Evolutionary conservation across 2,113 vertebrate genomes (phyloP).

Genomic region (Scortum barcoo): DNA sequence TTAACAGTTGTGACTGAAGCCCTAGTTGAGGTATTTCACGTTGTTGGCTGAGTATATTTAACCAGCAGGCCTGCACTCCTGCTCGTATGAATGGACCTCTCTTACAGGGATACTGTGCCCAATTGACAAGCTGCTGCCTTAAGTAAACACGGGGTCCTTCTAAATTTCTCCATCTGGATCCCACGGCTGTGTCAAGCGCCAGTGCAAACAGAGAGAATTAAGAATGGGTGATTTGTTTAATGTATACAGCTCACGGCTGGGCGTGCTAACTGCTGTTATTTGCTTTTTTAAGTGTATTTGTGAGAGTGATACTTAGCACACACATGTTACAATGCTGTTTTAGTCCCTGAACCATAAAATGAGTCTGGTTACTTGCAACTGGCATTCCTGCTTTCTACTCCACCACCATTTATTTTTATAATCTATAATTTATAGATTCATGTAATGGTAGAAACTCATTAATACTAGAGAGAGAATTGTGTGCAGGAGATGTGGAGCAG

Average conservation of each 20-base stretch:
- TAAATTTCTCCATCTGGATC: constrained; percentile 90
- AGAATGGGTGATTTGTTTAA: constrained; percentile 80
- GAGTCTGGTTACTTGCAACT: background rate
- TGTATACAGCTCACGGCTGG: constrained; percentile 9
- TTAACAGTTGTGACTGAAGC: constrained; percentile 37
- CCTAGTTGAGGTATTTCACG: constrained; percentile 60
- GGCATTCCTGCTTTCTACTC: background rate
- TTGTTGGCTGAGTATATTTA: constrained; percentile 67
- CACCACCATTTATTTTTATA: background rate
- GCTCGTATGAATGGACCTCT: constrained; percentile 89
- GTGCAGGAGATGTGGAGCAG: background rate
- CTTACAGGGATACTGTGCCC: constrained; percentile 87
- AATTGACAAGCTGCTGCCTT: constrained; percentile 91
- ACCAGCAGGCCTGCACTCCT: constrained; percentile 66
- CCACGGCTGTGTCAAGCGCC: constrained; percentile 85
- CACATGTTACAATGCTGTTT: constrained; percentile 11
- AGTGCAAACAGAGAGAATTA: constrained; percentile 88
- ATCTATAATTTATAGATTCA: background rate
- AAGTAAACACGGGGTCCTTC: constrained; percentile 89
- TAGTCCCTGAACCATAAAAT: constrained; percentile 1
- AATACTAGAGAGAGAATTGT: background rate
- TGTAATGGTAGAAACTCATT: background rate
- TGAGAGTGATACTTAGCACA: constrained; percentile 50
- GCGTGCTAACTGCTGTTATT: constrained; percentile 26
- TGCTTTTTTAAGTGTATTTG: constrained; percentile 54